Evolutionary conservation across 2,113 vertebrate genomes (phyloP), one percentile per base, ranked within the genome.

Genomic region (Vulpes vulpes): DNA sequence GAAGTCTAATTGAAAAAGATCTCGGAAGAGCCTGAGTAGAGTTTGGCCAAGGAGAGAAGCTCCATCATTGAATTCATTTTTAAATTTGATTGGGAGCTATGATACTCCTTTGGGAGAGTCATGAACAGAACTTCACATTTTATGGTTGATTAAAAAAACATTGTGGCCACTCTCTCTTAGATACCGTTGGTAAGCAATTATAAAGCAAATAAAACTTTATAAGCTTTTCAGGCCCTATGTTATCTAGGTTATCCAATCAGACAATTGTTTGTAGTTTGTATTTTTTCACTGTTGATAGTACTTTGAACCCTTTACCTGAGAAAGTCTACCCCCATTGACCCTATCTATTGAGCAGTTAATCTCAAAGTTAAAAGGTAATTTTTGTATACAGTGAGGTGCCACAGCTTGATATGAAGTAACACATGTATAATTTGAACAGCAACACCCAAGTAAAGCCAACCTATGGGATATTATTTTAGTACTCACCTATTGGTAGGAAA

Each of bases 331-430:
- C 20, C 11, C 27, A 43, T 16, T 20, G 4, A 5, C 10, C 25
- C 30, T 43, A 91, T 55, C 43, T 82, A 22, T 49, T 79, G 25
- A 6, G 51, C 4, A 78, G 10, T 83, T 76, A 60, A 43, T 35
- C 30, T 38, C 25, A 78, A 95, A 93, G 51, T 80, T 59, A 90
- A 74, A 93, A 91, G 38, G 8, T 62, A 76, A 62, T 79, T 91
- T 64, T 78, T 78, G 43, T 91, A 81, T 9, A 60, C 74, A 65
- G 12, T 94, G 59, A 82, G 11, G 17, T 71, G 64, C 17, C 19
- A 94, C 10, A 69, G n/a, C 11, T 78, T 71, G 16, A 69, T 51
- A 30, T 71, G 17, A 55, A 7, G 14, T 69, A 71, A 55, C 22
- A 97, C 87, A 57, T 38, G 27, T 62, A 49, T 49, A 55, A 69